Percentiles rank a stretch among this genome's conserved stretches.
Conservation (phyloP, 1,140 invertebrate genomes). For the Cataglyphis hispanica region DNA sequence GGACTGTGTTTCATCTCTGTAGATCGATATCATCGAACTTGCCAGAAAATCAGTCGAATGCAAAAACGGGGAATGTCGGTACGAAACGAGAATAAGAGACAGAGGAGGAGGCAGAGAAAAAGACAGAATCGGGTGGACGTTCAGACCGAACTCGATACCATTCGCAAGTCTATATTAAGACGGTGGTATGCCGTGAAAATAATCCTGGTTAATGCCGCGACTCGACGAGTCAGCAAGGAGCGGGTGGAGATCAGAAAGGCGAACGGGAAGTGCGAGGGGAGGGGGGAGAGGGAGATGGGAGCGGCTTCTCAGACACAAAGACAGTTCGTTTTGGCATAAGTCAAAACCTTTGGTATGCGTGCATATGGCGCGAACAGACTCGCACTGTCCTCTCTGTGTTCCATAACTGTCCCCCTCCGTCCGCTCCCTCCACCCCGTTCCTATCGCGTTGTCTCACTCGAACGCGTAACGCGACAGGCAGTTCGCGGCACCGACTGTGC, state of each 20-base stretch:
- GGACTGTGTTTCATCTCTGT: slow-evolving; percentile 57
- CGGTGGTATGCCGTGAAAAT: slow-evolving; percentile 79
- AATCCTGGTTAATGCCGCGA: slow-evolving; percentile 71
- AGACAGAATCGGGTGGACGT: slow-evolving; percentile 65
- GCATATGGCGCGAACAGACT: slow-evolving; percentile 73
- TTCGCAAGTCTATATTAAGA: slow-evolving; percentile 82
- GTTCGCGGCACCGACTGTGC: slow-evolving; percentile 18
- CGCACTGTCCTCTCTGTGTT: slow-evolving; percentile 52
- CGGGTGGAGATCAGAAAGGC: slow-evolving; percentile 20
- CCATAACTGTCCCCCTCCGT: slow-evolving; percentile 44
- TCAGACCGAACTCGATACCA: slow-evolving; percentile 79
- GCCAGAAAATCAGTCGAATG: slow-evolving; percentile 63
- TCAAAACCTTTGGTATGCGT: slow-evolving; percentile 83
- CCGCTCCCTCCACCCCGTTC: not conserved
- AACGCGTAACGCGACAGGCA: slow-evolving; percentile 65
- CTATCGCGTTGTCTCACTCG: slow-evolving; percentile 47
- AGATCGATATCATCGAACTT: slow-evolving; percentile 65
- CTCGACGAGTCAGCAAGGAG: slow-evolving; percentile 53
- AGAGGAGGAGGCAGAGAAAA: not conserved
- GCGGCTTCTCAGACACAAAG: slow-evolving; percentile 80
- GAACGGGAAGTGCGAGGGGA: not conserved
- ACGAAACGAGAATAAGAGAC: not conserved
- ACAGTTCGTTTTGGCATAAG: slow-evolving; percentile 85
- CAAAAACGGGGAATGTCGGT: slow-evolving; percentile 21
- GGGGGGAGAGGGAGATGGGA: not conserved